These are phyloP conservation scores for Dasypus novemcinctus DNA, from an alignment of 2,113 vertebrate genomes.

Conservation along the genomic window DNA sequence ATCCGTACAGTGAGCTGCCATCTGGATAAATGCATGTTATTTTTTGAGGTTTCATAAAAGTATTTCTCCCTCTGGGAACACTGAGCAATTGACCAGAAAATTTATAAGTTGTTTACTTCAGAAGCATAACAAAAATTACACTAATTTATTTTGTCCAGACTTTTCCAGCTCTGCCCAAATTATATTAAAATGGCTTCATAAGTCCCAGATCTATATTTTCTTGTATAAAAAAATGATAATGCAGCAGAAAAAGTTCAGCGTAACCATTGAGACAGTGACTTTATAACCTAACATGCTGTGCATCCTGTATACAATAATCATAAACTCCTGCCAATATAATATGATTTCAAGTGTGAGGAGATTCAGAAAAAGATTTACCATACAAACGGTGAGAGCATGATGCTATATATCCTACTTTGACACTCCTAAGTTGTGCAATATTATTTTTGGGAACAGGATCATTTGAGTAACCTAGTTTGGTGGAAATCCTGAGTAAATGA, in stretches of 20 bases:
- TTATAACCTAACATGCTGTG: neutral
- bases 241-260: neutral
- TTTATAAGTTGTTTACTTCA: neutral
- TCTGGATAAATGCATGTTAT: neutral
- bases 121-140: neutral
- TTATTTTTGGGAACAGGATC: neutral
- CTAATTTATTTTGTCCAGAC: neutral
- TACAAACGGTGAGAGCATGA: neutral
- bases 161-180: neutral
- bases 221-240: no score
- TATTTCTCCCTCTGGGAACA: neutral
- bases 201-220: neutral
- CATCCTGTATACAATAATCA: neutral
- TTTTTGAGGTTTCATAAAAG: neutral
- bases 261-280: neutral
- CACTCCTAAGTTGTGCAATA: neutral
- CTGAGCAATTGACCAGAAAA: neutral
- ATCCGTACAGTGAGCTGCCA: fast-evolving
- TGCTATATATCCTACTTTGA: neutral
- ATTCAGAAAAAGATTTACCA: neutral
- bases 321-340: neutral
- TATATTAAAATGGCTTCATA: neutral
- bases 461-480: neutral
- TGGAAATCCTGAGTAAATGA: neutral
- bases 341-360: neutral